Evolutionary conservation across 2,113 vertebrate species (phyloP).

Genomic region (Hirundichthys speculiger): DNA sequence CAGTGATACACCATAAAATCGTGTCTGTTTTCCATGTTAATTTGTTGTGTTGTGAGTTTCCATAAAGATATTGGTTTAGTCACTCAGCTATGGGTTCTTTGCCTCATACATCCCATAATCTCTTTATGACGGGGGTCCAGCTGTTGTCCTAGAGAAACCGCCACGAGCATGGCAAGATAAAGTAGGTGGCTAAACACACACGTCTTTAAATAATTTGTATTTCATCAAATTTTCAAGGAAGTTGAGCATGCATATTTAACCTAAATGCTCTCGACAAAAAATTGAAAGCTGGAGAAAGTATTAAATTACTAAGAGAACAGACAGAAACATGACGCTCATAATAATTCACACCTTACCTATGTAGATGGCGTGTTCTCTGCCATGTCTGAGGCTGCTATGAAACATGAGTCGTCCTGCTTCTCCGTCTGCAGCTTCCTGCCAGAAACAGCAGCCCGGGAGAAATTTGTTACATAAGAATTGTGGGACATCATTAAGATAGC

Average conservation of each 20-base stretch:
- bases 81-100: background rate
- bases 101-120: background rate
- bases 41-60: background rate
- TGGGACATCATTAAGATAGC: constrained; percentile 55
- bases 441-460: constrained; percentile 44
- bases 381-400: constrained; percentile 44
- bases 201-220: constrained; percentile 74
- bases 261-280: constrained; percentile 1
- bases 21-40: background rate
- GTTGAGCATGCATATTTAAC: constrained; percentile 60
- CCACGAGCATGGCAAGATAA: constrained; percentile 10
- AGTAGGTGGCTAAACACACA: constrained; percentile 38
- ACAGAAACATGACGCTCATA: constrained; percentile 32
- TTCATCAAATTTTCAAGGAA: constrained; percentile 65
- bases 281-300: constrained; percentile 50
- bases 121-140: constrained; percentile 35
- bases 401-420: constrained; percentile 44
- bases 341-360: constrained; percentile 61
- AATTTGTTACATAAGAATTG: constrained; percentile 59
- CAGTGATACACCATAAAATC: no score
- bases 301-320: constrained; percentile 46
- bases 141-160: constrained; percentile 30
- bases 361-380: constrained; percentile 11
- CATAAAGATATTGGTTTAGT: constrained; percentile 11
- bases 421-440: constrained; percentile 48